Conservation (phyloP, 2,797 vertebrate genomes). For the Gymnothorax javanicus region DNA sequence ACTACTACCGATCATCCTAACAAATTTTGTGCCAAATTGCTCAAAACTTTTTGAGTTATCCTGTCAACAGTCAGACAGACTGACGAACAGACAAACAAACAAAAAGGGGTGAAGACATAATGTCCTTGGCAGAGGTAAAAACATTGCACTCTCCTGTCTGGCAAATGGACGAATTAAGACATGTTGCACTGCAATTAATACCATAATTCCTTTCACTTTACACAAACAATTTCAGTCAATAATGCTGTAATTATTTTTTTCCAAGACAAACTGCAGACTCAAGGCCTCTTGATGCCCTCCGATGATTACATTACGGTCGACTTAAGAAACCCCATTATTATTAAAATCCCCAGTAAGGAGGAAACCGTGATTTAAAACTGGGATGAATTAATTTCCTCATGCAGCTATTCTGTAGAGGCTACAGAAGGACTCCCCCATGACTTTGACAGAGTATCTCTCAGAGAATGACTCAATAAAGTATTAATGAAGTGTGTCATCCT, state of each 20-base stretch:
- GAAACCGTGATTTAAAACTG: conserved; percentile 39
- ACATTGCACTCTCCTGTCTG: not conserved
- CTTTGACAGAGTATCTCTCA: conserved; percentile 51
- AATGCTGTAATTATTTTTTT: not conserved
- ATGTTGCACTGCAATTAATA: not conserved
- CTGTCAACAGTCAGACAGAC: no score
- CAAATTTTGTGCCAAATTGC: no score
- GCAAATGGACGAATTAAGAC: not conserved
- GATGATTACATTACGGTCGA: conserved; percentile 46
- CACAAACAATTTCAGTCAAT: not conserved
- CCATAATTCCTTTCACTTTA: not conserved
- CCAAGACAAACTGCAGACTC: conserved; percentile 1
- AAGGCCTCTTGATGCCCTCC: conserved; percentile 30
- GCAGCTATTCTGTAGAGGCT: conserved; percentile 36
- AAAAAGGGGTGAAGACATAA: no score
- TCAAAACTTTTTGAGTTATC: no score
- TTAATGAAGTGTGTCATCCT: conserved; percentile 52
- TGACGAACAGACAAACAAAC: no score
- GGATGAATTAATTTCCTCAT: conserved; percentile 38
- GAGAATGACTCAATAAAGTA: conserved; percentile 59
- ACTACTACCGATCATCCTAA: no score
- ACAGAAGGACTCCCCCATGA: conserved; percentile 46
- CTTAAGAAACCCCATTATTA: conserved; percentile 41
- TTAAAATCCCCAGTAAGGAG: conserved; percentile 37
- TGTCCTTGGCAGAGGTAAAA: not conserved